phyloP scores from a whole-genome alignment of 1,140 invertebrate species.

The Achatina immaculata region DNA sequence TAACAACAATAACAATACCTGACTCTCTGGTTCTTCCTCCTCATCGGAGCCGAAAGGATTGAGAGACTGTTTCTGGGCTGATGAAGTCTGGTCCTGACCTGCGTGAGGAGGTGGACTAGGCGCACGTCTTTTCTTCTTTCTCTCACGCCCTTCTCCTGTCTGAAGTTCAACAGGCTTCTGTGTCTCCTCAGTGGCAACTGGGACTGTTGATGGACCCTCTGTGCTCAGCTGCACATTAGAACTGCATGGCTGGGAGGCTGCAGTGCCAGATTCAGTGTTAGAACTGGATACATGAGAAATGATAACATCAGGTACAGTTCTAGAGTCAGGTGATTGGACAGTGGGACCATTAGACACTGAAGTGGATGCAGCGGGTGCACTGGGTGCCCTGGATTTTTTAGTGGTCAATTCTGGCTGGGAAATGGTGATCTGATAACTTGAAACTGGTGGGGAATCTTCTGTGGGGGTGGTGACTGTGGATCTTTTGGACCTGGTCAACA shows the following conservation, averaged over 20 bases:
- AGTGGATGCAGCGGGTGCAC: background rate
- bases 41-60: constrained; percentile 94
- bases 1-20: constrained; percentile 9
- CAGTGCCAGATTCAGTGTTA: too few species aligned
- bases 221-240: background rate
- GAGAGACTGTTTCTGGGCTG: constrained; percentile 84
- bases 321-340: too few species aligned
- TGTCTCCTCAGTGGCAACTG: background rate
- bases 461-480: background rate
- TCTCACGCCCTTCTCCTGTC: constrained; percentile 13
- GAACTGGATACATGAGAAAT: too few species aligned
- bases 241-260: too few species aligned
- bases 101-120: constrained; percentile 38
- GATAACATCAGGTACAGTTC: too few species aligned
- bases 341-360: too few species aligned
- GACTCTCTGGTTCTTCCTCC: constrained; percentile 78
- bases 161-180: background rate
- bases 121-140: constrained; percentile 39
- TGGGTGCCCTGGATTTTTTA: background rate
- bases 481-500: background rate
- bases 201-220: background rate
- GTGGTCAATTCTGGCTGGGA: background rate
- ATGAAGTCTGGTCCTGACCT: background rate
- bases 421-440: background rate
- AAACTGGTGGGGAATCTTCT: background rate